phyloP scores from a whole-genome alignment of 30 jellyfish, hydroid and myxozoan genomes.

The Aurelia sp. region DNA sequence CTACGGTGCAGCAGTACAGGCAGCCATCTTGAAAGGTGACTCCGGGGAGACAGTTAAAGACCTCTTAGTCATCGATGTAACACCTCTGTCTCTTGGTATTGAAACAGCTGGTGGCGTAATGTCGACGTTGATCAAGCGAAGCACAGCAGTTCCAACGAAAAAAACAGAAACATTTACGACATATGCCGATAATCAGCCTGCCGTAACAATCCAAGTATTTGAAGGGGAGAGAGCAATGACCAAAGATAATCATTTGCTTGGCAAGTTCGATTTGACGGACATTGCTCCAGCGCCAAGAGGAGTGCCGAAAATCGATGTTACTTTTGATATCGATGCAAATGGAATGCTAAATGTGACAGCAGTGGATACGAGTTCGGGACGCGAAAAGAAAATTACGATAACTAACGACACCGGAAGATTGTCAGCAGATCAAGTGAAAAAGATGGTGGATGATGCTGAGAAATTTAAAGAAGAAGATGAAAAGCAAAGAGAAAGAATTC shows the following conservation, averaged over 20 bases:
- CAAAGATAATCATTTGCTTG: slow-evolving; percentile 84
- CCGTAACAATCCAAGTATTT: slow-evolving; percentile 86
- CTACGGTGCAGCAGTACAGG: slow-evolving; percentile 97
- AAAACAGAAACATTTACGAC: slow-evolving; percentile 86
- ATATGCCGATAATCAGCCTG: slow-evolving; percentile 89
- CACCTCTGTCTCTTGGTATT: slow-evolving; percentile 94
- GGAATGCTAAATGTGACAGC: slow-evolving; percentile 94
- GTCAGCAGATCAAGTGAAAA: slow-evolving; percentile 84
- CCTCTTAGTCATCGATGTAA: slow-evolving; percentile 84
- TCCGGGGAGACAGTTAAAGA: slow-evolving; percentile 80
- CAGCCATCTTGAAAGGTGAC: slow-evolving; percentile 90
- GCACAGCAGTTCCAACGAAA: slow-evolving; percentile 89
- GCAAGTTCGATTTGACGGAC: slow-evolving; percentile 80
- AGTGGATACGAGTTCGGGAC: slow-evolving; percentile 82
- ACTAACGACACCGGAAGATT: slow-evolving; percentile 89
- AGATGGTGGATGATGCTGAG: slow-evolving; percentile 95
- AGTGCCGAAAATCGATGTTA: slow-evolving; percentile 94
- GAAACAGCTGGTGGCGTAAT: slow-evolving; percentile 97
- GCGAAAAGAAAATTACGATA: slow-evolving; percentile 76
- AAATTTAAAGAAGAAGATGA: slow-evolving; percentile 88
- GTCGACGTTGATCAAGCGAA: slow-evolving; percentile 79
- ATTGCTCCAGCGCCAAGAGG: slow-evolving; percentile 98
- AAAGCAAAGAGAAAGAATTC: slow-evolving; percentile 66
- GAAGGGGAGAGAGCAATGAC: slow-evolving; percentile 97
- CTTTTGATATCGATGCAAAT: slow-evolving; percentile 93